phyloP scores from a whole-genome alignment of 2,888 invertebrate species.

The Siphonodentalium dalli region DNA sequence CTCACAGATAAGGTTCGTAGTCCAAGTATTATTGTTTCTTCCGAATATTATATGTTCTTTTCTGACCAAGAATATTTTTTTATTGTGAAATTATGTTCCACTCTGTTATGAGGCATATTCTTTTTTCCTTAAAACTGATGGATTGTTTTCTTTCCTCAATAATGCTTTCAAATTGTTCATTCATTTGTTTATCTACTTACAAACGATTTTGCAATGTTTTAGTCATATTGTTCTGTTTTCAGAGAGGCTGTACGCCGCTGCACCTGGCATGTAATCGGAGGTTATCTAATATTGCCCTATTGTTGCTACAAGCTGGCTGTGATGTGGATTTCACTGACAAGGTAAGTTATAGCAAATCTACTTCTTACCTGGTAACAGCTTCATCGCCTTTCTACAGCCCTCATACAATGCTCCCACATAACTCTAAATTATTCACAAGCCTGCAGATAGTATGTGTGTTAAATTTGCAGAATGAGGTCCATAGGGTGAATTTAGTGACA shows the following conservation, averaged over 20 bases:
- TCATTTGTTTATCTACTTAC: background rate
- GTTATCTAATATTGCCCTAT: conserved; percentile 70
- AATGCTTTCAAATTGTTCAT: background rate
- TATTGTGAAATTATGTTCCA: background rate
- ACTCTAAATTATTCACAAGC: no score
- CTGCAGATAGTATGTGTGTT: no score
- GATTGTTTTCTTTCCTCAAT: background rate
- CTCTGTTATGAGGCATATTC: background rate
- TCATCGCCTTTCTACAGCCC: no score
- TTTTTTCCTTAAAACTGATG: background rate
- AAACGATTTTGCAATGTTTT: background rate
- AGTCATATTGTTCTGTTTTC: conserved; percentile 29
- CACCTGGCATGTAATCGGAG: conserved; percentile 72
- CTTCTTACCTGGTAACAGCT: no score
- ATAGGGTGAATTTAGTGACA: no score
- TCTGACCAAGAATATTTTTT: no score
- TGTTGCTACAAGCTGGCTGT: conserved; percentile 72
- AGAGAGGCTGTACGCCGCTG: conserved; percentile 70
- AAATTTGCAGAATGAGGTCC: no score
- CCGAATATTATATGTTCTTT: no score
- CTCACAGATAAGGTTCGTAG: conserved; percentile 66
- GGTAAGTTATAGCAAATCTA: no score
- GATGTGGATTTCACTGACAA: conserved; percentile 74
- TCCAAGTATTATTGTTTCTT: no score
- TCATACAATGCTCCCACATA: no score